Evolutionary conservation across 2,888 invertebrate species (phyloP), one percentile per base, ranked within the genome.

Genomic region (Calliscelio sp.): DNA sequence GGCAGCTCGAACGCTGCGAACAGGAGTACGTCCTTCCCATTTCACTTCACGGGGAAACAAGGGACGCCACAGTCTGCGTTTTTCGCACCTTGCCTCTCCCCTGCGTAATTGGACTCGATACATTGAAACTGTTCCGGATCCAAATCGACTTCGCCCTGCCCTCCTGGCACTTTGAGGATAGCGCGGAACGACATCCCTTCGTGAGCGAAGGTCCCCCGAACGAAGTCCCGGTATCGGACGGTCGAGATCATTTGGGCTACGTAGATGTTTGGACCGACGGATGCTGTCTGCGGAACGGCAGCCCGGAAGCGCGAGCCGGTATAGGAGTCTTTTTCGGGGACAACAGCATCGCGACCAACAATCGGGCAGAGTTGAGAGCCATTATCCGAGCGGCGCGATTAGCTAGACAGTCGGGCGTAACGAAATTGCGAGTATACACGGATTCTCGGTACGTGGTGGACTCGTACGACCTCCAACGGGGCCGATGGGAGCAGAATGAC

Each of bases 371-470:
- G 5, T 4, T 46, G 14, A 11, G 10, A 1, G 63, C 63, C 10
- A 28, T 28, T 2, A 65, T 28, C 4, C 18, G 25, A 11, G 25
- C 53, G 10, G 70, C 55, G 24, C 20, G 14, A 6, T 41, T 25
- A 11, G 70, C 55, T 1, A 35, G n/a, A 16, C 18, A 70, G 11
- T 0, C 35, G 41, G 55, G 70, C 0, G n/a, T 57, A 0, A 22
- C 22, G 0, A 53, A 24, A 0, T 8, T 68, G 0, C 53, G 53
- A 0, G 41, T 70, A 8, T 41, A 14, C 16, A 16, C 70, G 2
- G 63, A 74, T 10, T 74, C 74, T 4, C n/a, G 18, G 5, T 20
- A 5, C 22, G 49, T 74, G 8, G 44, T 25, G 1, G 20, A 63
- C 11, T 35, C 24, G 14, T 20, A 22, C 0, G 18, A 49, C 11